phyloP scores from a whole-genome alignment of 2,797 vertebrate species.

The Amazona ochrocephala region DNA sequence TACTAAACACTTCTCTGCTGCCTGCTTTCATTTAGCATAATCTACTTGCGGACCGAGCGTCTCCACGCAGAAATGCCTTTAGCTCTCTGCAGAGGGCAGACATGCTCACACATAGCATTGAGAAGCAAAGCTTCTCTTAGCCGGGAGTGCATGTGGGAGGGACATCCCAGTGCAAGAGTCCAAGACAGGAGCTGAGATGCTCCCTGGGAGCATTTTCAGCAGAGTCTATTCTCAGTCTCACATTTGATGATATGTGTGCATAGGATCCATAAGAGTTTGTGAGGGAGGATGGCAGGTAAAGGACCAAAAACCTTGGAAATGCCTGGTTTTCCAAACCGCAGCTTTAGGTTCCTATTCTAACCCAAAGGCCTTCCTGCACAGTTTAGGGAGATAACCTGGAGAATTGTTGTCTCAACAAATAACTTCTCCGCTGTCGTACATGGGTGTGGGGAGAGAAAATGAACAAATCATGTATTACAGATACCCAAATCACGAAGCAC shows the following conservation, averaged over 20 bases:
- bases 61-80: neutral
- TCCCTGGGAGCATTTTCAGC: neutral
- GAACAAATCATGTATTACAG: neutral
- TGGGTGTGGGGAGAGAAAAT: neutral
- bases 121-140: neutral
- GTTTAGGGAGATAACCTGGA: neutral
- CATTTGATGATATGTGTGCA: fast-evolving
- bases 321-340: fast-evolving
- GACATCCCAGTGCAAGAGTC: neutral
- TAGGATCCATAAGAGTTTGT: neutral
- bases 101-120: neutral
- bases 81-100: neutral
- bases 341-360: neutral
- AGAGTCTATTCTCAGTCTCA: neutral
- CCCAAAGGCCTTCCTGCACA: neutral
- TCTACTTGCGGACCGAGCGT: neutral
- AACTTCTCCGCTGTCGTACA: neutral
- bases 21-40: neutral
- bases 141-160: neutral
- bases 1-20: neutral
- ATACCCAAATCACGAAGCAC: neutral
- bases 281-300: neutral
- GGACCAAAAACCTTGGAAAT: neutral
- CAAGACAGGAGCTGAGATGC: neutral
- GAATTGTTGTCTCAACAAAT: neutral